A percentile compares a stretch with the other conserved stretches of the same genome.
Evolutionary conservation across 35 echinoderm and acorn worm genomes (phyloP).

Genomic region (Anneissia japonica): DNA sequence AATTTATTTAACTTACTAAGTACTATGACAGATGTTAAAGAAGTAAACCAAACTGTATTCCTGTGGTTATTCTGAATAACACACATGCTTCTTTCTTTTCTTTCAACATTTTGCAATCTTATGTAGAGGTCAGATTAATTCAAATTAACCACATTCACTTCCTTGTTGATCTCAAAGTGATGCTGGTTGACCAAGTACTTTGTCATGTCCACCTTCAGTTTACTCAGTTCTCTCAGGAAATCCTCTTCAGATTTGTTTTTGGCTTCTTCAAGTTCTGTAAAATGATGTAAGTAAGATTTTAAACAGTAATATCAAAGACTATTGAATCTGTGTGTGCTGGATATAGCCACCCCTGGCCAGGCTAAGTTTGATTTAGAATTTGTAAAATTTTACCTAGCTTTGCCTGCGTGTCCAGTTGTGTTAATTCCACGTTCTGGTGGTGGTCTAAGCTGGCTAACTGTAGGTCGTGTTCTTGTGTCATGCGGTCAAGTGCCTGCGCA

Average conservation of each 20-base stretch:
- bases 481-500: not conserved
- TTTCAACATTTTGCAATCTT: too few species aligned
- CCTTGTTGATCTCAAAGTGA: not conserved
- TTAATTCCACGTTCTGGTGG: not conserved
- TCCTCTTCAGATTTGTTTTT: not conserved
- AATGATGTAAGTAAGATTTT: too few species aligned
- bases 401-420: not conserved
- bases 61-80: too few species aligned
- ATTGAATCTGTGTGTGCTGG: too few species aligned
- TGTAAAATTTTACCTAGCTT: not conserved
- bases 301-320: too few species aligned
- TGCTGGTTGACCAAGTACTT: slow-evolving; percentile 6
- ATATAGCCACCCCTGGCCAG: too few species aligned
- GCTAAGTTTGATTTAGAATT: too few species aligned
- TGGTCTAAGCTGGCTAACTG: not conserved
- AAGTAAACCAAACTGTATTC: too few species aligned
- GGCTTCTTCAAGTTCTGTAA: not conserved
- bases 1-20: too few species aligned
- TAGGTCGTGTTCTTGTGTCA: slow-evolving; percentile 9
- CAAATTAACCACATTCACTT: slow-evolving; percentile 2
- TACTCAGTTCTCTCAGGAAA: not conserved
- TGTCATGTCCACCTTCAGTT: slow-evolving; percentile 13
- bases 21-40: too few species aligned
- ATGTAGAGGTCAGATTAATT: too few species aligned
- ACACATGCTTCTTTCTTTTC: too few species aligned